These are phyloP conservation scores for Temnothorax longispinosus DNA, from an alignment of 1,140 invertebrate species.

Conservation along the genomic window DNA sequence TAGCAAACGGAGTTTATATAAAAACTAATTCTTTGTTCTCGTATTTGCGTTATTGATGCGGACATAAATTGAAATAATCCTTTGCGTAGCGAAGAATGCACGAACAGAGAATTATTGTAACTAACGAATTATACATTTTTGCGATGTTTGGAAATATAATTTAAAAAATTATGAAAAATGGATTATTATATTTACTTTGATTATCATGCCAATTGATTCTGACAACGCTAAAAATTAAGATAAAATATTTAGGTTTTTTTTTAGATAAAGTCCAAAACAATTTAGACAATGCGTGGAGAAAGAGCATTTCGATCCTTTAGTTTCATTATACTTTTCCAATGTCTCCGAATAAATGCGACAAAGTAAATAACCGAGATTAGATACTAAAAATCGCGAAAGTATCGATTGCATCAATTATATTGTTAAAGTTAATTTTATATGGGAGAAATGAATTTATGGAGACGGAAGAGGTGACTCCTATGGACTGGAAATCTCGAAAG, in stretches of 20 bases:
- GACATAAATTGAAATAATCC: too few species aligned
- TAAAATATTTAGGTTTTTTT: background rate
- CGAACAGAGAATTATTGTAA: background rate
- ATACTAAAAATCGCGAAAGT: background rate
- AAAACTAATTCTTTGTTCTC: background rate
- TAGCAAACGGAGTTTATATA: too few species aligned
- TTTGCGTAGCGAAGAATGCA: background rate
- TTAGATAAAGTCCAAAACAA: background rate
- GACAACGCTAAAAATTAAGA: background rate
- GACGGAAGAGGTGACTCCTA: conserved; percentile 1
- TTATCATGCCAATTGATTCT: background rate
- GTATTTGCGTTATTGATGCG: background rate
- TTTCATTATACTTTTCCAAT: background rate
- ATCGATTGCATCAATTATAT: background rate
- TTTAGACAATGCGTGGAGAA: background rate
- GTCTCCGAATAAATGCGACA: background rate
- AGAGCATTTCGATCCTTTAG: background rate
- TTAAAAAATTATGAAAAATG: background rate
- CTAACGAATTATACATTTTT: background rate
- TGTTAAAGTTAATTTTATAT: background rate
- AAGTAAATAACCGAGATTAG: background rate
- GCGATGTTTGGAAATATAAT: background rate
- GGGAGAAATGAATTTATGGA: background rate
- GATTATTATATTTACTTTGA: background rate
- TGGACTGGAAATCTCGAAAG: background rate